These are phyloP conservation scores for Epinotia nisella DNA, from an alignment of 2,888 invertebrate species.

Conservation along the genomic window DNA sequence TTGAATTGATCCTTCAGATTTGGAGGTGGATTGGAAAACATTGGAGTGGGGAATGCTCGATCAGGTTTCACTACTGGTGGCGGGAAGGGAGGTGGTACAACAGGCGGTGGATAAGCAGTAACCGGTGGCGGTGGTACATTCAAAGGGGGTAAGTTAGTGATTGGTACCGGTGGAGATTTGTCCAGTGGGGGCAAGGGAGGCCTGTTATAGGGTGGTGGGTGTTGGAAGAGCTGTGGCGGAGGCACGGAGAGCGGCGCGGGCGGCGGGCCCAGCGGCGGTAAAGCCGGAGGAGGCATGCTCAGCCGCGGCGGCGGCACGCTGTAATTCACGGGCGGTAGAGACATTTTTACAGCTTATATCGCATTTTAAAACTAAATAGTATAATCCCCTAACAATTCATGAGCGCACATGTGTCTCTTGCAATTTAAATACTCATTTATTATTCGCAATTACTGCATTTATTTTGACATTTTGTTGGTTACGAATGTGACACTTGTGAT, in stretches of 20 bases:
- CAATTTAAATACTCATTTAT: neutral
- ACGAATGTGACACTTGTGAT: conserved; percentile 26
- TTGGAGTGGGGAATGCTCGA: conserved; percentile 16
- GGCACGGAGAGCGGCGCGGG: conserved; percentile 42
- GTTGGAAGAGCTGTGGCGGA: conserved; percentile 36
- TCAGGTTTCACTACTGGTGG: conserved; percentile 41
- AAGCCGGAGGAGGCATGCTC: conserved; percentile 59
- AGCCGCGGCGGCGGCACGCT: conserved; percentile 68
- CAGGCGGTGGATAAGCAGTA: conserved; percentile 44
- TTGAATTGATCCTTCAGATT: conserved; percentile 27
- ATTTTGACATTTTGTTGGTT: conserved; percentile 7
- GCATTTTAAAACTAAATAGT: neutral
- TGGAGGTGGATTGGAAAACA: conserved; percentile 35
- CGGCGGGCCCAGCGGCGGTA: conserved; percentile 51
- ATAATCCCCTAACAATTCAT: neutral
- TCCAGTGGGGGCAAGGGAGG: conserved; percentile 18
- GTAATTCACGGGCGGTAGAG: conserved; percentile 67
- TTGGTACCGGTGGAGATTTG: conserved; percentile 31
- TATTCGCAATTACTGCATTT: conserved; percentile 14
- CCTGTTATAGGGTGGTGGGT: conserved; percentile 27
- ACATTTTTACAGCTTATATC: conserved; percentile 56
- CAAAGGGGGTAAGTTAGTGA: conserved; percentile 37
- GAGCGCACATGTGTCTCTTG: neutral
- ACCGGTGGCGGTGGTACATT: conserved; percentile 49
- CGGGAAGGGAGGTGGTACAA: conserved; percentile 49